Conservation (phyloP, 2,113 vertebrate species). For the Steatornis caripensis region DNA sequence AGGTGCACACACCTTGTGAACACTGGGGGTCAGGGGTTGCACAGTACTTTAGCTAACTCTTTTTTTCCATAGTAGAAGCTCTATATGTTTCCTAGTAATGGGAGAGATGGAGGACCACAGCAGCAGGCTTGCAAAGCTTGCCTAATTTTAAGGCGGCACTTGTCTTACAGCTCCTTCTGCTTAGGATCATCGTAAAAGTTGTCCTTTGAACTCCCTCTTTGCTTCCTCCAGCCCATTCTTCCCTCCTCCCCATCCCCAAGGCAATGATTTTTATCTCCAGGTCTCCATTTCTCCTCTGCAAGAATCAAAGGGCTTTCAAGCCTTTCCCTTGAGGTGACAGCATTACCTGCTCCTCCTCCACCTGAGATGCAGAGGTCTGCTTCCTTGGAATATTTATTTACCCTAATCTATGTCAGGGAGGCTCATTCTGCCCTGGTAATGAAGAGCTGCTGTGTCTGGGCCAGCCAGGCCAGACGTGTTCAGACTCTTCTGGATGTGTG, state of each 20-base stretch:
- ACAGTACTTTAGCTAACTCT: not conserved
- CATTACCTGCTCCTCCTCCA: conserved; percentile 5
- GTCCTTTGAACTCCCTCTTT: conserved; percentile 34
- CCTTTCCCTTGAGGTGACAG: not conserved
- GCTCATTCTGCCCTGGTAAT: not conserved
- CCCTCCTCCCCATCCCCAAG: conserved; percentile 13
- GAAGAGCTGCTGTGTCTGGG: not conserved
- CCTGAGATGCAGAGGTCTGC: not conserved
- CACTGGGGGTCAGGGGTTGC: not conserved
- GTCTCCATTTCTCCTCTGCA: not conserved
- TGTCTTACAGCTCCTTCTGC: not conserved
- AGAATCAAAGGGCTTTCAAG: conserved; percentile 39
- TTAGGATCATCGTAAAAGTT: not conserved
- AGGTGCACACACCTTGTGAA: not conserved
- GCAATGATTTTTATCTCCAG: conserved; percentile 50
- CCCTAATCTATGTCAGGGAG: not conserved
- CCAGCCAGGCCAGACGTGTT: not conserved
- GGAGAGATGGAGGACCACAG: not conserved
- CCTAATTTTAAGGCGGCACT: not conserved
- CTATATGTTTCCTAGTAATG: not conserved
- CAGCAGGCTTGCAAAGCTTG: not conserved
- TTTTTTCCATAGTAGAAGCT: not conserved
- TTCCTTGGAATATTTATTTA: conserved; percentile 17
- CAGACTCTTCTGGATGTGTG: not conserved
- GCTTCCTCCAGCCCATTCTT: not conserved